phyloP scores from a whole-genome alignment of 2,888 invertebrate genomes.

The Meandrusa payeni region DNA sequence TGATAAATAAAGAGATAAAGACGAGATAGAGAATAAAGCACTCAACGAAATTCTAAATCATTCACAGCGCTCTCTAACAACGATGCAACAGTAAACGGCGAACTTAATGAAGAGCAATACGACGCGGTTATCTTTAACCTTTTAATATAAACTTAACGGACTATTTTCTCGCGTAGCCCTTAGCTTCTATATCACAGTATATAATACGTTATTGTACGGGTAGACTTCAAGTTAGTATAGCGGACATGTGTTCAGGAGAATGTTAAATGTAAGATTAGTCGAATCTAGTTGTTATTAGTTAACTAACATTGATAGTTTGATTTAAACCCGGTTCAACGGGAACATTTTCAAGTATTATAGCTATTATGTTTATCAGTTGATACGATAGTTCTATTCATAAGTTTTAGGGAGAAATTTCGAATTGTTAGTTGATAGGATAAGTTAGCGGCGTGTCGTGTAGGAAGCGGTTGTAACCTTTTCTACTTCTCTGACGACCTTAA shows the following conservation, averaged over 20 bases:
- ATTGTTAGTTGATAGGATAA: slow-evolving; percentile 57
- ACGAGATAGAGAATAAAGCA: not conserved
- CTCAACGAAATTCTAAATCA: not conserved
- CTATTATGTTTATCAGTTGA: slow-evolving; percentile 41
- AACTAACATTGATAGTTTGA: slow-evolving; percentile 66
- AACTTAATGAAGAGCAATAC: slow-evolving; percentile 36
- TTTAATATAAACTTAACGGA: slow-evolving; percentile 30
- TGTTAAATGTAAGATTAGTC: slow-evolving; percentile 48
- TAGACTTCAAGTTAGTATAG: slow-evolving; percentile 70
- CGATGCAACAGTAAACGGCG: slow-evolving; percentile 20
- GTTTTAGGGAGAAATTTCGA: slow-evolving; percentile 58
- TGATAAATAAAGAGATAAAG: slow-evolving; percentile 54
- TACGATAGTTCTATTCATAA: slow-evolving; percentile 39
- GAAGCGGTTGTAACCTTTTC: slow-evolving; percentile 29
- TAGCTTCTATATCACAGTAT: slow-evolving; percentile 52
- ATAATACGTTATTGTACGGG: slow-evolving; percentile 69
- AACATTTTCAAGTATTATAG: slow-evolving; percentile 74
- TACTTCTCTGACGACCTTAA: slow-evolving; percentile 61
- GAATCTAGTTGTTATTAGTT: slow-evolving; percentile 54
- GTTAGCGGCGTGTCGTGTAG: slow-evolving; percentile 27
- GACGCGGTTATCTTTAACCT: slow-evolving; percentile 31
- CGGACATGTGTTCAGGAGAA: slow-evolving; percentile 74
- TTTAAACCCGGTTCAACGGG: slow-evolving; percentile 72
- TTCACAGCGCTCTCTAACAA: slow-evolving; percentile 12
- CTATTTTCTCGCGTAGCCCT: slow-evolving; percentile 35